Base-by-base conservation (phyloP, 2,113 vertebrate genomes). In the Neopipo cinnamomea region DNA sequence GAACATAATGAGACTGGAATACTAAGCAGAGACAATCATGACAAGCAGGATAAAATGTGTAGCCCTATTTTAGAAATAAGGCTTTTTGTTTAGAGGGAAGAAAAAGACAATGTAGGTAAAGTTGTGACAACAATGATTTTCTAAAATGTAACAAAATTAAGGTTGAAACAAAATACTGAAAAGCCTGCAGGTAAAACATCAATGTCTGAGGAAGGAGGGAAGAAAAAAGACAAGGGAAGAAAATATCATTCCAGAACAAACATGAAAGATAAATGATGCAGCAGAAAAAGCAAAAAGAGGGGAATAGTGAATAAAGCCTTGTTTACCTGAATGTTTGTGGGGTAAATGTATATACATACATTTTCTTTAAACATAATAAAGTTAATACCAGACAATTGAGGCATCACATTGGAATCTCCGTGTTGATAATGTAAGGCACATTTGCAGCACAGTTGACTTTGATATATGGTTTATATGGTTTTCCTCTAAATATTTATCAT, bases 381-480 rank as follows among this genome's bases (percentile, higher is more conserved):
- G 17, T 52, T 78, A 59, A 6, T 70, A 59, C 56, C 25, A 37
- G 25, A 18, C 16, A 56, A 35, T 37, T 37, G 8, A 68, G 28
- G 73, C 12, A 73, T 66, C 31, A 46, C 7, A 7, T 66, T 44
- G 17, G 17, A 88, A 68, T n/a, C 56, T 7, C 22, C 67, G 17
- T 55, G n/a, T 35, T 47, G 39, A 47, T 50, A 80, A 52, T 0
- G 1, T 39, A 72, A 56, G 19, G 62, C n/a, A 78, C n/a, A 8
- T 74, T 66, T 66, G 52, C 27, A 46, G 37, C 24, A 44, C 0
- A 0, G 27, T 13, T 53, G 46, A 53, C 25, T 39, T 47, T 63
- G 21, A 67, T 5, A 21, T 1, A 31, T 2, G 1, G 23, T 42
- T 73, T 5, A 21, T 1, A 31, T 2, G 1, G 23, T 42, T 73